Percentiles rank a stretch among this genome's conserved stretches.
Conservation (phyloP, 2,888 invertebrate species). For the Pimpla rufipes region DNA sequence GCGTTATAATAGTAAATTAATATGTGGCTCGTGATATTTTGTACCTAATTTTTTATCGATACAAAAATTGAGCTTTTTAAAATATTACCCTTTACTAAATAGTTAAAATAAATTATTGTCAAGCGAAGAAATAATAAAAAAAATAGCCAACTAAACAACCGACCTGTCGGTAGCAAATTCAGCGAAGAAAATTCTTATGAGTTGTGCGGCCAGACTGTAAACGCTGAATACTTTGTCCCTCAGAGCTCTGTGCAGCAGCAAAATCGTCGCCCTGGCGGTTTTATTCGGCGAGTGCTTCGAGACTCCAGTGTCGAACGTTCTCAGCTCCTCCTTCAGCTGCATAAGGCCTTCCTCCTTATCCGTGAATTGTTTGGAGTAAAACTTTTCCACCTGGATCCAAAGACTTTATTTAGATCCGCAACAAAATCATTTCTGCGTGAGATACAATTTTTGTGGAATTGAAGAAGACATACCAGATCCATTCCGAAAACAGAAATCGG, state of each 20-base stretch:
- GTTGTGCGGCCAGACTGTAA: constrained; percentile 93
- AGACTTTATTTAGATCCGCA: constrained; percentile 6
- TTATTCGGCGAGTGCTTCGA: constrained; percentile 90
- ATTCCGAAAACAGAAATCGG: constrained; percentile 97
- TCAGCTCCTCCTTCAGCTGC: constrained; percentile 88
- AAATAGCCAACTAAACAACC: constrained; percentile 55
- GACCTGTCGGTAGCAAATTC: constrained; percentile 94
- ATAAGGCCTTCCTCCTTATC: constrained; percentile 96
- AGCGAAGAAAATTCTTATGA: constrained; percentile 92
- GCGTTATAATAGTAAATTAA: constrained; percentile 26
- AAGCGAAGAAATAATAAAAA: background rate
- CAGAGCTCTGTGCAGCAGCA: constrained; percentile 92
- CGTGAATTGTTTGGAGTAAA: constrained; percentile 95
- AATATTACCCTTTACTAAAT: too few relatives aligned
- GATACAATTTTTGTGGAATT: background rate
- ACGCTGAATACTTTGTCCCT: constrained; percentile 96
- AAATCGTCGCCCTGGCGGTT: constrained; percentile 92
- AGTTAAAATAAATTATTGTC: background rate
- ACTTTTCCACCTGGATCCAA: constrained; percentile 91
- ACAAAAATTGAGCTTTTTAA: too few relatives aligned
- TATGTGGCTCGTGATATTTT: too few relatives aligned
- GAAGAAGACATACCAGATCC: constrained; percentile 88
- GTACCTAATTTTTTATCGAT: too few relatives aligned
- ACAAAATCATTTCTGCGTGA: background rate
- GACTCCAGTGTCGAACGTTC: constrained; percentile 84